These are phyloP conservation scores for Acromyrmex heyeri DNA, from an alignment of 1,140 invertebrate species.

Conservation along the genomic window DNA sequence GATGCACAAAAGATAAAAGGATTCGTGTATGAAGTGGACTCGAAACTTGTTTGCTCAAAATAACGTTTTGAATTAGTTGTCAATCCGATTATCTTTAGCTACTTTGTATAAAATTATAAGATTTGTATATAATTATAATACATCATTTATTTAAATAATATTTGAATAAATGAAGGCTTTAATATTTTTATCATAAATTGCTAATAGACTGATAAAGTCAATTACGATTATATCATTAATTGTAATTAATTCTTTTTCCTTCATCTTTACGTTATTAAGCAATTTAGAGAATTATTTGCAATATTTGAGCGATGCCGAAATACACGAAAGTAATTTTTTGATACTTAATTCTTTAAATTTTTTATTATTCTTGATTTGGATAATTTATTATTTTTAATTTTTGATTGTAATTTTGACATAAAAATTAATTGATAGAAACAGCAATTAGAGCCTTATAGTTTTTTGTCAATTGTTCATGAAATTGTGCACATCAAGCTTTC, in stretches of 20 bases:
- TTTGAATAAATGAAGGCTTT: too few relatives aligned
- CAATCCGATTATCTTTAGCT: constrained; percentile 8
- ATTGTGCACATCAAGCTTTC: neutral
- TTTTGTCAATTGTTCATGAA: neutral
- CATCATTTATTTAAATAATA: neutral
- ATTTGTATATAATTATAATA: neutral
- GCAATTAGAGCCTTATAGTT: neutral
- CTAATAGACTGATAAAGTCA: neutral
- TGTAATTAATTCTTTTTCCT: neutral
- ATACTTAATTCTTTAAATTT: neutral
- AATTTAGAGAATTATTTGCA: constrained; percentile 8
- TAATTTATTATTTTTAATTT: neutral
- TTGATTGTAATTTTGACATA: neutral
- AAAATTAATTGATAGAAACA: neutral
- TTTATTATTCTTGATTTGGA: neutral
- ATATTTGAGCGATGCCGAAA: neutral
- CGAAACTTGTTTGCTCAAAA: neutral
- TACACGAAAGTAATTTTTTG: neutral
- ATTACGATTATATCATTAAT: neutral
- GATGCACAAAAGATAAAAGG: constrained; percentile 5
- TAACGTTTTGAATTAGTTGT: constrained; percentile 20
- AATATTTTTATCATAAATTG: neutral
- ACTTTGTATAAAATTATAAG: neutral
- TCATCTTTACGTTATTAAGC: neutral
- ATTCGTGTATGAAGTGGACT: neutral